Base-by-base conservation (phyloP, 2,113 vertebrate species). In the Melanocharis versteri region DNA sequence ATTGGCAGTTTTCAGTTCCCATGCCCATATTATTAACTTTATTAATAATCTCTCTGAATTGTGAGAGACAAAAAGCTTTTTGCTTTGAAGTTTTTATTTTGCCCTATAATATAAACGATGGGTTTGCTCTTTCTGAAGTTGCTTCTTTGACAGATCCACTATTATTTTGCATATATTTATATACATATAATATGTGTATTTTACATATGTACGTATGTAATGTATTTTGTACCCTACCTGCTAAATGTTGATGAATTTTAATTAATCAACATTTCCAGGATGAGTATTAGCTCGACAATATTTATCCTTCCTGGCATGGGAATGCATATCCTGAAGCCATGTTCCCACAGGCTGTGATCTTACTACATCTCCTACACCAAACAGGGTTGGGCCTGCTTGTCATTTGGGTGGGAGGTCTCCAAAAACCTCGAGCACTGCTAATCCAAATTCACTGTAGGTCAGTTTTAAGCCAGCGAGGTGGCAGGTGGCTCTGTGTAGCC, bases 31-130 rank as follows among this genome's bases (percentile, higher is more conserved):
- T 71, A 91, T 83, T 93, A 90, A 76, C 58, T 91, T 91, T 69
- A 87, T 93, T 93, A 91, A 73, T 60, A 57, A 71, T 57, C 45
- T 76, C 40, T 79, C 91, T 94, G 90, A 75, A 68, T 56, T 69
- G 66, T 70, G 47, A 81, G 78, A 79, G 81, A 65, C 28, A 82
- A 87, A 57, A 76, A 45, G 50, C 70, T 47, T 28, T 28, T 35
- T 58, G 54, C 93, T 96, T 93, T 95, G 91, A 95, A 91, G 73
- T 82, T 50, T 65, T 76, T 73, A 11, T 88, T 86, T 90, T 94
- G 40, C 69, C 58, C 82, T 88, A 1, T 87, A 58, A 80, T 90
- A 83, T 5, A 54, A 80, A 58, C 28, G 62, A 61, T 39, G 84
- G 62, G 35, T 50, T 90, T 76, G 78, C 57, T 95, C 58, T 15